phyloP scores from a whole-genome alignment of 2,797 vertebrate genomes.

The Syngnathus acus region DNA sequence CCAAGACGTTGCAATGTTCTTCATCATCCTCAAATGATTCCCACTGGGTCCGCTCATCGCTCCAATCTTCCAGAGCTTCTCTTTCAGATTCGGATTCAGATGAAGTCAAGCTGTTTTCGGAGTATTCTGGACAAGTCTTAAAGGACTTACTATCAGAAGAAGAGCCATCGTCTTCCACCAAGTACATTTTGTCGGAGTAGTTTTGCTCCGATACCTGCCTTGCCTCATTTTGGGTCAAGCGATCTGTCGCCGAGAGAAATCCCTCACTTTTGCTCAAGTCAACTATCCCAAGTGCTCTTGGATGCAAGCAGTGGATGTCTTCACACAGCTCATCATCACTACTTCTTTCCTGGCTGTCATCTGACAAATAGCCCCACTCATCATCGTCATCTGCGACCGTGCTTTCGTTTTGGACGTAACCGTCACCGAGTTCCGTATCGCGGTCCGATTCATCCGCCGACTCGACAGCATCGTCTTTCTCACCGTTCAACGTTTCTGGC shows the following conservation, averaged over 20 bases:
- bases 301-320: constrained; percentile 10
- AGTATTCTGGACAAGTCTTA: constrained; percentile 51
- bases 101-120: constrained; percentile 38
- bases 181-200: constrained; percentile 9
- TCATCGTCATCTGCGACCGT: constrained; percentile 19
- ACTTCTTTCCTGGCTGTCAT: constrained; percentile 7
- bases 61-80: constrained; percentile 39
- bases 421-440: constrained; percentile 27
- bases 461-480: constrained; percentile 33
- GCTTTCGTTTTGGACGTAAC: constrained; percentile 14
- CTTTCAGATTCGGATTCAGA: constrained; percentile 54
- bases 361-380: constrained; percentile 11
- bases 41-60: constrained; percentile 55
- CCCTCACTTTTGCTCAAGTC: constrained; percentile 22
- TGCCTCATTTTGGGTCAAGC: constrained; percentile 13
- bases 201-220: constrained; percentile 18
- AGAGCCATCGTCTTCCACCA: constrained; percentile 58
- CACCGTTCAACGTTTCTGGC: constrained; percentile 44
- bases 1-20: not conserved
- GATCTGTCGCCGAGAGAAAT: not conserved
- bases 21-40: constrained; percentile 57
- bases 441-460: constrained; percentile 29
- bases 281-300: not conserved
- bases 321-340: constrained; percentile 21
- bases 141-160: constrained; percentile 60